A percentile compares a stretch with the other conserved stretches of the same genome.
Conservation (phyloP, 1,140 invertebrate genomes). For the Druon quercuslanigerum region DNA sequence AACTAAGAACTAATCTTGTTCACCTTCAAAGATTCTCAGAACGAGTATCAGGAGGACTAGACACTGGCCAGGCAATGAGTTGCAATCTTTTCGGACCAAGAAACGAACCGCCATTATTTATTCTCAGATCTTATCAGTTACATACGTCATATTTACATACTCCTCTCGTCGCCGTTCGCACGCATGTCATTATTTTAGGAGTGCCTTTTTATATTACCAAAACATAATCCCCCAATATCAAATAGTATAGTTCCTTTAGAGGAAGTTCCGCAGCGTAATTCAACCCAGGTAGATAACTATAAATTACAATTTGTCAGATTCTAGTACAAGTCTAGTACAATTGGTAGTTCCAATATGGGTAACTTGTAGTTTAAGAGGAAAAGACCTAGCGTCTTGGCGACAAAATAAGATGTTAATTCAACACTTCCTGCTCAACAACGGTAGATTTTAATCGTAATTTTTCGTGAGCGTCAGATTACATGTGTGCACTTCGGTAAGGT, state of each 20-base stretch:
- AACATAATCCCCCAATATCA: neutral
- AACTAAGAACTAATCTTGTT: slow-evolving; percentile 53
- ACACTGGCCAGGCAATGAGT: slow-evolving; percentile 39
- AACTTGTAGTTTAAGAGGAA: slow-evolving; percentile 19
- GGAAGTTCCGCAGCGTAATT: no score
- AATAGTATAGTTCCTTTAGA: neutral
- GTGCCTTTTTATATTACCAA: neutral
- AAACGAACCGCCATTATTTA: slow-evolving; percentile 26
- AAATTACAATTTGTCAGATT: no score
- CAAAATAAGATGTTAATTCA: slow-evolving; percentile 63
- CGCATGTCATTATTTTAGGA: neutral
- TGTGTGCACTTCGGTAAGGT: neutral
- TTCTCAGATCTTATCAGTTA: slow-evolving; percentile 20
- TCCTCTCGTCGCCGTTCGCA: neutral
- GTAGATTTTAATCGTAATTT: slow-evolving; percentile 37
- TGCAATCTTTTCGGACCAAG: slow-evolving; percentile 20
- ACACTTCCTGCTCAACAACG: slow-evolving; percentile 62
- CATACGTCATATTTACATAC: slow-evolving; percentile 26
- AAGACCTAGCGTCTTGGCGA: slow-evolving; percentile 36
- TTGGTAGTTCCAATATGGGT: neutral
- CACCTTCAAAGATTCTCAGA: slow-evolving; percentile 57
- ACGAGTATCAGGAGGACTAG: slow-evolving; percentile 47
- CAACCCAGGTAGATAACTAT: no score
- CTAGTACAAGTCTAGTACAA: no score
- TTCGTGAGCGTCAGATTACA: slow-evolving; percentile 7